Base-by-base conservation (phyloP, 2,888 invertebrate genomes). In the Polietes domitor region DNA sequence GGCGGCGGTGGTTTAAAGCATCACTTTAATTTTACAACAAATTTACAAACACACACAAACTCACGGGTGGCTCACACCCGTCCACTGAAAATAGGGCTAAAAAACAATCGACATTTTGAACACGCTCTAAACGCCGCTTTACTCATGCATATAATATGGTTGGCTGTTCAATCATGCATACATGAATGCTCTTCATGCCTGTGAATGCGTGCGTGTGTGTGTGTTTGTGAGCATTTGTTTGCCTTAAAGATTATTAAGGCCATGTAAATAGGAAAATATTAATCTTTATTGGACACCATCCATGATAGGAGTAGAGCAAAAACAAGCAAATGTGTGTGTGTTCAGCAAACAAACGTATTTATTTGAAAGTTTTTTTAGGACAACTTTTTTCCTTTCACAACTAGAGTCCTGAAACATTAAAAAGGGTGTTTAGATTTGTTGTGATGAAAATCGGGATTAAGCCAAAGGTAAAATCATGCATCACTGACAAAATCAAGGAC, bases 221-320 rank as follows among this genome's bases (percentile, higher is more conserved):
- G 12, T 58, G 41, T 63, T 79, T 79, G n/a, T 58, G 6, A 26
- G 21, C 58, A 24, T 24, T 58, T 58, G 58, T 58, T 58, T 58
- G 73, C 77, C 73, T 83, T 63, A 58, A 77, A 77, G 80, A 83
- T 83, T 83, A 80, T 80, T 70, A 70, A 50, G 15, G 17, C 26
- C 15, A 17, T 28, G 50, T 50, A 50, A 50, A 70, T 26, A 50
- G 70, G 26, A 28, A 70, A 50, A 70, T 70, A 70, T 28, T 47
- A 83, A 80, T 74, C 68, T 80, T 73, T 80, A 26, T 58, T 58
- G 58, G 26, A 58, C 58, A 26, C 15, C 15, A 15, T 26, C 15
- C 15, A 15, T 26, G 58, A 58, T 26, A 26, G 1, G 58, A 58
- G 24, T 55, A 9, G 17, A 37, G n/a, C 77, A 37, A 53, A 68